Base-by-base conservation (phyloP, 1,140 invertebrate genomes). In the Trissolcus basalis region DNA sequence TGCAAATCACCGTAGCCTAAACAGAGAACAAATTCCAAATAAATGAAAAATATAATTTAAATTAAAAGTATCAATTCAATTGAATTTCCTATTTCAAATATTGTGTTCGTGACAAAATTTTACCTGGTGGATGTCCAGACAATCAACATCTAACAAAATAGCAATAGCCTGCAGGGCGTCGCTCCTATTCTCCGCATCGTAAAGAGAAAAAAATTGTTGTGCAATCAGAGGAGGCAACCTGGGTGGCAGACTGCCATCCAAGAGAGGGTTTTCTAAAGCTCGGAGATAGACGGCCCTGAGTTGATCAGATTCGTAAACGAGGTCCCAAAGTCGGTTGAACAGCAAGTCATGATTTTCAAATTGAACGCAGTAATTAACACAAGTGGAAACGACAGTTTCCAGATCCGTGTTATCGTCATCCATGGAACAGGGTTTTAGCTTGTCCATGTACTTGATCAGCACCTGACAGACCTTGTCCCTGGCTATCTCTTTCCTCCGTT, bases 51-150 rank as follows among this genome's bases (percentile, higher is more conserved):
- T 16, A 48, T 14, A 13, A 39, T 44, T 12, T 19, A n/a, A 19
- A 15, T 49, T 48, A 39, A 41, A 53, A 10, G 11, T 33, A 39
- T 43, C 10, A 36, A 39, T 27, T 15, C 5, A 59, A 44, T 44
- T 27, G n/a, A n/a, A n/a, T 27, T 27, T 27, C 1, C 1, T 3
- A 27, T 6, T 4, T 1, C 12, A 12, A 49, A 49, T 8, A 39
- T 9, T 43, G n/a, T n/a, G n/a, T n/a, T n/a, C n/a, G n/a, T n/a
- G 15, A 12, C 43, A 19, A 36, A 45, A 27, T 27, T 3, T 27
- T 61, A 93, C 93, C 87, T 97, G 95, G 85, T 98, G 95, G 45
- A 98, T 92, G 88, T 98, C 96, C 19, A 98, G 86, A 76, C 93
- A 96, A 56, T 92, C 91, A 49, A 98, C 93, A 63, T 96, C 92